Percentiles rank a stretch among this genome's conserved stretches.
These are phyloP conservation scores for Melopsittacus undulatus DNA, from an alignment of 2,797 vertebrate genomes.

Conservation along the genomic window DNA sequence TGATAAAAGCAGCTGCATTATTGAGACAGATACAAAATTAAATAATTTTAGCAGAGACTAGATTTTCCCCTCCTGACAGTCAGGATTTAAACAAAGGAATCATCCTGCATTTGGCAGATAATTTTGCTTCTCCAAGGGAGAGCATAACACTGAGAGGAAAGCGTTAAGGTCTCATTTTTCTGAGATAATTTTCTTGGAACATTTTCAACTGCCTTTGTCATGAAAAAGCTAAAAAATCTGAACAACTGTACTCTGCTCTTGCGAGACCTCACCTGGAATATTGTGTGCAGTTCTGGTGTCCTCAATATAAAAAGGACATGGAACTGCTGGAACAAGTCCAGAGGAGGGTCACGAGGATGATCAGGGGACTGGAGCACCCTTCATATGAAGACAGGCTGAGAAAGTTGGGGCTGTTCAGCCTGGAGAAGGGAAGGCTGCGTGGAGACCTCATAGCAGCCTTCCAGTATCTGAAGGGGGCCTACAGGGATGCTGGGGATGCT, in stretches of 20 bases:
- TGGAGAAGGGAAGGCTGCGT: too few species aligned
- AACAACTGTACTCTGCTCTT: neutral
- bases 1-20: slow-evolving; percentile 7
- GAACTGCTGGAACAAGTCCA: too few species aligned
- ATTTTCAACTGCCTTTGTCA: neutral
- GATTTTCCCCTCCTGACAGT: neutral
- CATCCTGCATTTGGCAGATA: neutral
- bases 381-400: too few species aligned
- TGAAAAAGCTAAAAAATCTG: neutral
- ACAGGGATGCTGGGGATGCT: too few species aligned
- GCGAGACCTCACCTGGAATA: too few species aligned
- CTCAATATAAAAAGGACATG: too few species aligned
- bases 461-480: too few species aligned
- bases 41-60: neutral
- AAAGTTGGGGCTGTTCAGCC: too few species aligned
- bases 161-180: neutral
- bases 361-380: too few species aligned
- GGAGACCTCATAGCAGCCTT: too few species aligned
- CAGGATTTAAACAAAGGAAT: slow-evolving; percentile 12
- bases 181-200: neutral
- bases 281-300: too few species aligned
- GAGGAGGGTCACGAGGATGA: too few species aligned
- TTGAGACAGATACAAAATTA: slow-evolving; percentile 17
- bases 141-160: neutral
- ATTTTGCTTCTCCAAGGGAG: neutral